Evolutionary conservation across 2,888 invertebrate genomes (phyloP), one percentile per base, ranked within the genome.

Genomic region (Troides helena): DNA sequence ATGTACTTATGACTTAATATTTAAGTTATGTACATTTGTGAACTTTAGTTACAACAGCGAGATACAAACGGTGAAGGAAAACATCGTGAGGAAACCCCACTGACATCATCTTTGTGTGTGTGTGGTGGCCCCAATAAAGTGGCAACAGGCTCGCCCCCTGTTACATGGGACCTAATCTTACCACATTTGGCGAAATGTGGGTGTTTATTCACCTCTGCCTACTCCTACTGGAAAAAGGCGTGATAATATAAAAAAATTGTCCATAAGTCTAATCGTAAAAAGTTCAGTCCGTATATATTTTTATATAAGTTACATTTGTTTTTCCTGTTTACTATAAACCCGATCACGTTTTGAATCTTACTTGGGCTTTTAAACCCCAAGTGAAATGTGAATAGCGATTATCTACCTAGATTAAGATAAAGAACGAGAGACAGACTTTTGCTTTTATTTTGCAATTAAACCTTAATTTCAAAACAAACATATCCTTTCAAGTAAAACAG

Each of bases 311-410:
- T 53, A 53, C 7, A 53, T 7, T 53, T 53, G 53, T 53, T n/a
- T 50, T n/a, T n/a, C 53, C 57, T n/a, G 21, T 58, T 23, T 58
- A 58, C 10, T 12, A 58, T 58, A 23, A 58, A 58, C 57, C 57
- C 57, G 23, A 23, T 58, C 25, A 58, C 57, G 57, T 58, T 58
- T 58, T 58, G 57, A 23, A 58, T 12, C 57, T n/a, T 23, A 58
- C 23, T 21, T 21, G 21, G 21, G 21, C 21, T 21, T 21, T 21
- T 21, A 21, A 58, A 58, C 25, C 57, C n/a, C 57, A n/a, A n/a
- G 57, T 58, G 57, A 58, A 58, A 58, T 58, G 25, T 58, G 57
- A 58, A 58, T 58, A n/a, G 57, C 23, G 4, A 58, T 58, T 58
- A 58, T 58, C 57, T 58, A 58, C 25, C 57, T 23, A 58, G 57